Base-by-base conservation (phyloP, 2,113 vertebrate genomes). In the Phylloscopus whistleri region DNA sequence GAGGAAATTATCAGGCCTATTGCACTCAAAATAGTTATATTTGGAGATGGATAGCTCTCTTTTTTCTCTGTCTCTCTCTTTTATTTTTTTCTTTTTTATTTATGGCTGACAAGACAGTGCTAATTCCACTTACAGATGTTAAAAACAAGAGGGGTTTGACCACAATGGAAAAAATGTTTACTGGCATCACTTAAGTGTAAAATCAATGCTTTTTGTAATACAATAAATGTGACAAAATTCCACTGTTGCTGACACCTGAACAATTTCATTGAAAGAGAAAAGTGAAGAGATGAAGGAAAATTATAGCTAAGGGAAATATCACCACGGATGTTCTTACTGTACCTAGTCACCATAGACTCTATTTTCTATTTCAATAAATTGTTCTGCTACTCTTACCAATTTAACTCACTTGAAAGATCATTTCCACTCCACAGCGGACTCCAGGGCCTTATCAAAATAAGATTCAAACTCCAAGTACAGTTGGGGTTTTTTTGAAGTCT, bases 191-290 rank as follows among this genome's bases (percentile, higher is more conserved):
- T 92, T 75, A 60, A 83, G 20, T 52, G 67, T 35, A 79, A 95
- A 96, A 95, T 90, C 81, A 94, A 30, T 83, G 11, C 33, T 82
- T 73, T 64, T 86, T 94, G 72, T 91, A 94, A 79, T 43, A 70
- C 10, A 68, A 73, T 73, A 74, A 76, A 90, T 56, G 11, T 14
- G 22, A 82, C 10, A 58, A 86, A 91, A 92, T 77, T 76, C 43
- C 55, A 72, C n/a, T 2, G 0, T 44, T 51, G 17, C 26, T 86
- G 74, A 64, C 20, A 59, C 28, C 48, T 30, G 23, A 64, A 62
- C 6, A 75, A 70, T 74, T 82, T 90, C 13, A 89, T 12, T 89
- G 30, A 74, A 91, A 52, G 41, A 64, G 20, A 60, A 63, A 72
- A 49, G 5, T 60, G 35, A 88, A 84, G n/a, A 69, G 7, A 37